phyloP scores from a whole-genome alignment of 2,888 invertebrate species.

The Campoletis raptor region DNA sequence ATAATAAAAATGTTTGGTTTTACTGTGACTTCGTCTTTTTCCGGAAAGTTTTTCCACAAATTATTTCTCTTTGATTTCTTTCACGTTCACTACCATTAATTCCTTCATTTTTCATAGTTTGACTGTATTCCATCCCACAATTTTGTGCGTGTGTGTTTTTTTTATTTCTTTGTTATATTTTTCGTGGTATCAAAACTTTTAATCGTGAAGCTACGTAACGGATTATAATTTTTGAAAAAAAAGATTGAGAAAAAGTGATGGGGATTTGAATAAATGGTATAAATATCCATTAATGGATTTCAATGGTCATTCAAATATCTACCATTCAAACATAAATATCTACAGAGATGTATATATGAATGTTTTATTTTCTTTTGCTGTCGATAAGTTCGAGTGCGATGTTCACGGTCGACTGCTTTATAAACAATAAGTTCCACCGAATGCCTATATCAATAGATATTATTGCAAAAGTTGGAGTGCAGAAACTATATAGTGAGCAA shows the following conservation, averaged over 20 bases:
- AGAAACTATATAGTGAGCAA: neutral
- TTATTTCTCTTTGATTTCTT: no score
- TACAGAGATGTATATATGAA: neutral
- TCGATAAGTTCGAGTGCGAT: conserved; percentile 9
- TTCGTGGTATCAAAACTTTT: no score
- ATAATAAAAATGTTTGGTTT: neutral
- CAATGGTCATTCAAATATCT: neutral
- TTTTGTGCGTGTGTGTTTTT: no score
- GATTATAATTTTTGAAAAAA: no score
- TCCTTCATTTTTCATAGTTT: no score
- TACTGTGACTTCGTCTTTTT: neutral
- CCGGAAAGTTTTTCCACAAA: no score
- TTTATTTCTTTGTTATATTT: no score
- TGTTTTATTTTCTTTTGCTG: neutral
- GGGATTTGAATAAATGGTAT: neutral
- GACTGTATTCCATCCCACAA: no score
- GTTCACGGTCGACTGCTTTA: conserved; percentile 19
- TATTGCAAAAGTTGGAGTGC: neutral
- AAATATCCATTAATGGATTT: neutral
- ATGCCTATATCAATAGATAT: neutral
- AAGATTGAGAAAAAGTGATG: no score
- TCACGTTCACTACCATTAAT: no score
- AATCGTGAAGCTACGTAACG: no score
- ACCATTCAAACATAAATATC: neutral
- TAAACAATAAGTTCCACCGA: neutral